Percentiles rank a stretch among this genome's conserved stretches.
Conservation (phyloP, 2,888 invertebrate species). For the Halocaridina rubra region DNA sequence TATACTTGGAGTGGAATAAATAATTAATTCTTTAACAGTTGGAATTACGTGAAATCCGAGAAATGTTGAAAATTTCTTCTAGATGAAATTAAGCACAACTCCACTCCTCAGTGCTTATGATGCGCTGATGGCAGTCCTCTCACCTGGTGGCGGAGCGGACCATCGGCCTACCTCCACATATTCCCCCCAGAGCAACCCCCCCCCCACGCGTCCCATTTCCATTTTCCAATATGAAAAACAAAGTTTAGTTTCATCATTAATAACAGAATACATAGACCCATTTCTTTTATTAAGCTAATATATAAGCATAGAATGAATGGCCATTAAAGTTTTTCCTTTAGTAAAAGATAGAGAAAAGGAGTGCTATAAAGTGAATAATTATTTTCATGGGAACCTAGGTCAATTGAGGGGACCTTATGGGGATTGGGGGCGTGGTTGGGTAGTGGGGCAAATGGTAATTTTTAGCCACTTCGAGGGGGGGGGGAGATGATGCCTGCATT, state of each 20-base stretch:
- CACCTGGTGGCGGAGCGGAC: constrained; percentile 53
- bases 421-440: not conserved
- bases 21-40: no score
- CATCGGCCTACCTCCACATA: constrained; percentile 26
- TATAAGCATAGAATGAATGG: not conserved
- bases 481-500: no score
- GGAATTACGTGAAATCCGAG: no score
- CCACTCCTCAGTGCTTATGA: constrained; percentile 28
- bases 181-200: not conserved
- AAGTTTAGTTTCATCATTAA: not conserved
- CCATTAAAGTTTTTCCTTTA: not conserved
- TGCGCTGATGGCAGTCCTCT: constrained; percentile 42
- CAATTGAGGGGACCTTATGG: not conserved
- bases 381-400: not conserved
- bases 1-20: no score
- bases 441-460: not conserved
- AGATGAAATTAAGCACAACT: no score
- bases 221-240: not conserved
- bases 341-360: not conserved
- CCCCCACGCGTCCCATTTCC: constrained; percentile 11
- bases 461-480: not conserved
- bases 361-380: not conserved
- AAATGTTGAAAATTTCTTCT: no score
- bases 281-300: not conserved
- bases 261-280: not conserved